Evolutionary conservation across 2,113 vertebrate species (phyloP).

Genomic region (Shinisaurus crocodilurus): DNA sequence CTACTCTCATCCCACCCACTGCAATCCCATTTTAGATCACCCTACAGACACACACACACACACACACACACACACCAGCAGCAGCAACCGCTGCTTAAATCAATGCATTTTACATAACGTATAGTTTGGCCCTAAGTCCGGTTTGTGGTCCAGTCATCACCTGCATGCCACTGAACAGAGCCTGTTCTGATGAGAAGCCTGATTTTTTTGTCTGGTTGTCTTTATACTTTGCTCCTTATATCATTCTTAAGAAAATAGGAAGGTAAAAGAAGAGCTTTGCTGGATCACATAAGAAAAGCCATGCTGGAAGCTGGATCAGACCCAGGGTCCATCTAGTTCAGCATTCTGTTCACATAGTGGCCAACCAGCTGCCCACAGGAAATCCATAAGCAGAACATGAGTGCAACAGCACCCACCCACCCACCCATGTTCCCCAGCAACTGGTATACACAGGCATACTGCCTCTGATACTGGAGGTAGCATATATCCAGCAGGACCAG

Average conservation of each 20-base stretch:
- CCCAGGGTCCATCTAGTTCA: neutral
- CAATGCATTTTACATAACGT: neutral
- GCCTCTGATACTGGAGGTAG: no score
- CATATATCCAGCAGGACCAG: no score
- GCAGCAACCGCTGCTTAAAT: neutral
- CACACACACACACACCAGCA: neutral
- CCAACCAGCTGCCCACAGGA: no score
- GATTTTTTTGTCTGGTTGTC: neutral
- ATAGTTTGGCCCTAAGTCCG: neutral
- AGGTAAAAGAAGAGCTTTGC: neutral
- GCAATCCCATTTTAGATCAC: no score
- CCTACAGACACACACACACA: neutral
- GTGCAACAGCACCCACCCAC: no score
- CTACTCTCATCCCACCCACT: no score
- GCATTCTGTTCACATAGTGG: no score
- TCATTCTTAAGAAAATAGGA: neutral
- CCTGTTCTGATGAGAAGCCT: neutral
- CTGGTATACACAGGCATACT: no score
- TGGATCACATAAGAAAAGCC: neutral
- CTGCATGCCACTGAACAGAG: neutral
- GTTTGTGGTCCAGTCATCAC: neutral
- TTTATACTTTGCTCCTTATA: neutral
- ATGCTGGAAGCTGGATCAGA: no score
- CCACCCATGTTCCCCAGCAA: no score
- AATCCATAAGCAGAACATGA: no score